Evolutionary conservation across 1,140 invertebrate genomes (phyloP), one percentile per base, ranked within the genome.

Genomic region (Harlomillsia oculata): DNA sequence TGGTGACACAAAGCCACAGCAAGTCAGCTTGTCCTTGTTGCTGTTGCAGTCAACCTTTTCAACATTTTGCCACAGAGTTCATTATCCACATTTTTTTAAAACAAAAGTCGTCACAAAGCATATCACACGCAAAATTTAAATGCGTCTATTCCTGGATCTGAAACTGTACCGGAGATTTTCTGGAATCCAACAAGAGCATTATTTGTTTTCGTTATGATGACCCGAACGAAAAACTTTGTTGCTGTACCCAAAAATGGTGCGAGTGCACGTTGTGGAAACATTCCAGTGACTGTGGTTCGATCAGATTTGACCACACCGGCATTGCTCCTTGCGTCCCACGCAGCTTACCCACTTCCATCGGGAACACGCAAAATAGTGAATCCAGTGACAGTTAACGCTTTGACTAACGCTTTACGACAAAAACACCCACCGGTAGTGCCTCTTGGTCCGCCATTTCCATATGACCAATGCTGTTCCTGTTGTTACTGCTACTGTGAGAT

Each of bases 401-500:
- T 63, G n/a, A 59, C 43, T 9, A 48, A 39, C 3, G 34, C 44
- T 11, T 28, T 46, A 13, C 18, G 39, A 9, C 28, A 26, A 13
- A 28, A 29, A 20, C 36, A 39, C 8, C 45, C 48, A 14, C 37
- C 46, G 3, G 55, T 52, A n/a, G 55, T 52, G 9, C 55, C 56
- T 30, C 57, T 30, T 2, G 21, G 9, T 9, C 49, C 54, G 6
- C 40, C 53, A 6, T 34, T 39, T 32, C 37, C 40, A 0, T 29
- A 29, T 30, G 26, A n/a, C 18, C 34, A 54, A 2, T 56, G 53
- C 37, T 59, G 56, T 36, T 52, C 37, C 16, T 63, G 56, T 44
- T 63, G 62, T 36, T 63, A 64, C 45, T 64, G 62, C 40, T 60
- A 58, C 29, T 64, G 62, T 58, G 58, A 60, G 9, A 13, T 8